Evolutionary conservation across 2,888 invertebrate genomes (phyloP).

Genomic region (Drosophila imparisetae): DNA sequence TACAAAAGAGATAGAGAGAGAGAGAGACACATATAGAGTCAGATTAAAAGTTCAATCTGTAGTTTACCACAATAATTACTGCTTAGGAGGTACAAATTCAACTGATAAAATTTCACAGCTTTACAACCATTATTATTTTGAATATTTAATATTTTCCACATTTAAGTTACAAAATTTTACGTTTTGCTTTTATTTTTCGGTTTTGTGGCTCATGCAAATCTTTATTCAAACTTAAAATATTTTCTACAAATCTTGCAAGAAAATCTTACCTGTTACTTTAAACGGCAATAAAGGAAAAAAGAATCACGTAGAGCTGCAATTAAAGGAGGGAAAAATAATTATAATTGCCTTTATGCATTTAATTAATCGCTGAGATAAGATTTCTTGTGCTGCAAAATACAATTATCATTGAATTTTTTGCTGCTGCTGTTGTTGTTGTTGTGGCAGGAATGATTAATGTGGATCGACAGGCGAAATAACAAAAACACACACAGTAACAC

Average conservation of each 20-base stretch:
- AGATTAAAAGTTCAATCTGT: slow-evolving; percentile 16
- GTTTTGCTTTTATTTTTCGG: slow-evolving; percentile 4
- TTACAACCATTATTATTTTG: neutral
- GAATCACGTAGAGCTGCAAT: slow-evolving; percentile 23
- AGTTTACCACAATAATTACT: slow-evolving; percentile 34
- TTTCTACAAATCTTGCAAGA: neutral
- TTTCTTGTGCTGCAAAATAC: slow-evolving; percentile 1
- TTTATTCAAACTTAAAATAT: neutral
- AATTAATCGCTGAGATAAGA: slow-evolving; percentile 16
- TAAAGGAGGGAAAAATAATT: slow-evolving; percentile 1
- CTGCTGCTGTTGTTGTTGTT: neutral
- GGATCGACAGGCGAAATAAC: slow-evolving; percentile 37
- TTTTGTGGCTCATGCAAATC: slow-evolving; percentile 36
- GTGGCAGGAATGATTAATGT: slow-evolving; percentile 50
- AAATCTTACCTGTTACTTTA: slow-evolving; percentile 23
- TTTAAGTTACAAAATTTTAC: neutral
- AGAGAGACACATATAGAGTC: slow-evolving; percentile 7
- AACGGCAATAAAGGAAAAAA: neutral
- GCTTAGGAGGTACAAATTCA: slow-evolving; percentile 7
- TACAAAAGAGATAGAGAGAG: neutral
- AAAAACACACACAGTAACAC: slow-evolving; percentile 13
- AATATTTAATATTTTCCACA: neutral
- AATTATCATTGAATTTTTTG: slow-evolving; percentile 17
- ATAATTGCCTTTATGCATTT: slow-evolving; percentile 16
- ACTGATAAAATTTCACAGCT: slow-evolving; percentile 13